Evolutionary conservation across 1,140 invertebrate genomes (phyloP).

Genomic region (Macrobrachium rosenbergii): DNA sequence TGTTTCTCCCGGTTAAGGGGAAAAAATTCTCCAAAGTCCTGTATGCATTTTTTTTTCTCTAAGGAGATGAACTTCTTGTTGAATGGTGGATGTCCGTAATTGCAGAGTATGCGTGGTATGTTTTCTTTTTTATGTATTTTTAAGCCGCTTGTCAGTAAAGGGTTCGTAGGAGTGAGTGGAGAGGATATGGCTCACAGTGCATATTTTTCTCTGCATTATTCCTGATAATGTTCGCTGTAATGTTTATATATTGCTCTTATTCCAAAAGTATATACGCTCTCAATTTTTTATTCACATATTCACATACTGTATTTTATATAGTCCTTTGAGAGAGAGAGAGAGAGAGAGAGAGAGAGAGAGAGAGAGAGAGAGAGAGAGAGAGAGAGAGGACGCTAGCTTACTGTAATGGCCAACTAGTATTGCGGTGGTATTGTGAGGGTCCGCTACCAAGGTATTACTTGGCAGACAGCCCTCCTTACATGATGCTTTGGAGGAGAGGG

Average conservation of each 20-base stretch:
- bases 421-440: slow-evolving; percentile 2
- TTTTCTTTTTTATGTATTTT: not conserved
- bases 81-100: not conserved
- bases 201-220: too few relatives aligned
- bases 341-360: not conserved
- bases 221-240: too few relatives aligned
- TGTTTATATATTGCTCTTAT: too few relatives aligned
- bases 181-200: too few relatives aligned
- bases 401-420: slow-evolving; percentile 14
- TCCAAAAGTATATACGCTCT: too few relatives aligned
- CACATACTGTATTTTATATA: too few relatives aligned
- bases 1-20: too few relatives aligned
- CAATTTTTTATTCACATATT: too few relatives aligned
- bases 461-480: not conserved
- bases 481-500: not conserved
- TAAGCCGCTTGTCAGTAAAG: not conserved
- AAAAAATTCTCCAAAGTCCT: too few relatives aligned
- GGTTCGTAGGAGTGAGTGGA: not conserved
- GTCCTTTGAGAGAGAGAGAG: too few relatives aligned
- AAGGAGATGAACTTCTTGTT: too few relatives aligned
- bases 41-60: too few relatives aligned
- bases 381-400: not conserved
- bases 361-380: not conserved
- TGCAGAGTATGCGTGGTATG: not conserved
- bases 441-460: slow-evolving; percentile 6